Base-by-base conservation (phyloP, 2,113 vertebrate genomes). In the Geococcyx californianus region DNA sequence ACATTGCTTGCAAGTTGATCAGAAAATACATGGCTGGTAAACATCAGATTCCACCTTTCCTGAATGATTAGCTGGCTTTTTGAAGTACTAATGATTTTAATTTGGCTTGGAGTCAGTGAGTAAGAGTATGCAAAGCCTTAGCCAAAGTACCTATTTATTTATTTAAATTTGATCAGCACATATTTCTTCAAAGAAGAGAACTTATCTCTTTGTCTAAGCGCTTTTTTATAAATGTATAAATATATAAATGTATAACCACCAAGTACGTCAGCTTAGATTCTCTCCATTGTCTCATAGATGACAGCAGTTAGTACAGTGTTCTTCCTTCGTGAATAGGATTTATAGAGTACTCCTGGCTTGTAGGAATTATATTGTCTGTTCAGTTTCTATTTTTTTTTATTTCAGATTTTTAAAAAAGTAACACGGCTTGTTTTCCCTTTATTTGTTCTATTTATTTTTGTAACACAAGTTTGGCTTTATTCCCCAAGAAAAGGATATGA, bases 61-160 rank as follows among this genome's bases (percentile, higher is more conserved):
- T 95, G 90, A 84, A 91, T 90, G 87, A 96, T 95, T 91, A 91
- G 69, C 91, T 90, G 86, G 60, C 94, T 95, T 93, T 90, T 94
- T 95, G 94, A 94, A 96, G 94, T 89, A 82, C 70, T 96, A 72
- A 74, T 94, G 90, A 92, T 97, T 97, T 95, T 80, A 94, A 92
- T 97, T 94, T 94, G 85, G 96, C 97, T 89, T 90, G 94, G 85
- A 97, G 95, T 93, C 84, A 96, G 94, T 95, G 90, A 94, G 85
- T 95, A 94, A 94, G 91, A 94, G 68, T 93, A 96, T 93, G 95
- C 96, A 97, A 97, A 97, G 80, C 93, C 94, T 92, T 96, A 96
- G 95, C 95, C 91, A 94, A 97, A 95, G 91, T 73, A 88, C 85
- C 91, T 93, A 24, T 82, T 95, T 94, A 91, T 94, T 92, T 96